These are phyloP conservation scores for Peromyscus eremicus DNA, from an alignment of 2,797 vertebrate species.

Conservation along the genomic window DNA sequence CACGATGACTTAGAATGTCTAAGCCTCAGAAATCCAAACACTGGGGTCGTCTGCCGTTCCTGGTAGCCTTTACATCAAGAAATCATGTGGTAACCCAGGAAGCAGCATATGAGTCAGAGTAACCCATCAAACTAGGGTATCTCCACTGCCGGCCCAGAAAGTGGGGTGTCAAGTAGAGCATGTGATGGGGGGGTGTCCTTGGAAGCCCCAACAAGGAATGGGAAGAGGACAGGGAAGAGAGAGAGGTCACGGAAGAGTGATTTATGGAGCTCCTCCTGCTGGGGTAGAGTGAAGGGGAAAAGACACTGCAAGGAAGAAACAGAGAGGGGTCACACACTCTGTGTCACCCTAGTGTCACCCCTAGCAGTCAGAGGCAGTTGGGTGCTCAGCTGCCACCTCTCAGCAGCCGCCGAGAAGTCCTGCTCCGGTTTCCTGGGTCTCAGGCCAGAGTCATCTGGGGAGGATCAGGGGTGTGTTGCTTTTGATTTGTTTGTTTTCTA, in stretches of 20 bases:
- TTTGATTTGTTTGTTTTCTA: background rate
- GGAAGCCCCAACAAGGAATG: rapidly evolving
- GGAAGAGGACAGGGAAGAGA: background rate
- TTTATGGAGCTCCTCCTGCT: background rate
- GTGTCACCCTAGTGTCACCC: background rate
- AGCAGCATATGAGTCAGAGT: background rate
- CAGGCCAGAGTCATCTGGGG: background rate
- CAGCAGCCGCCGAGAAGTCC: background rate
- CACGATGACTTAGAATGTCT: background rate
- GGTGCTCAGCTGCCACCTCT: background rate
- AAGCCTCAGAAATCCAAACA: background rate
- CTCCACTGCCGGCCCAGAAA: background rate
- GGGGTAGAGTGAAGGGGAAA: background rate
- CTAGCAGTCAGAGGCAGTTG: background rate
- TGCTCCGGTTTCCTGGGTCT: background rate
- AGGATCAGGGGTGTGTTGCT: background rate
- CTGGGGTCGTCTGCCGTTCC: background rate
- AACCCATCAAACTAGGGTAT: background rate
- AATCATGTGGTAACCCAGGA: background rate
- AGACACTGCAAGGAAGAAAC: background rate
- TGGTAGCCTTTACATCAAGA: background rate
- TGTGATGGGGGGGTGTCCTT: background rate
- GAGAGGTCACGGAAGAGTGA: background rate
- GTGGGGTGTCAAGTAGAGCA: too few relatives aligned
- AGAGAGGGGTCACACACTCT: background rate